Percentiles rank a stretch among this genome's conserved stretches.
Evolutionary conservation across 2,888 invertebrate species (phyloP).

Genomic region (Lasius platythorax): DNA sequence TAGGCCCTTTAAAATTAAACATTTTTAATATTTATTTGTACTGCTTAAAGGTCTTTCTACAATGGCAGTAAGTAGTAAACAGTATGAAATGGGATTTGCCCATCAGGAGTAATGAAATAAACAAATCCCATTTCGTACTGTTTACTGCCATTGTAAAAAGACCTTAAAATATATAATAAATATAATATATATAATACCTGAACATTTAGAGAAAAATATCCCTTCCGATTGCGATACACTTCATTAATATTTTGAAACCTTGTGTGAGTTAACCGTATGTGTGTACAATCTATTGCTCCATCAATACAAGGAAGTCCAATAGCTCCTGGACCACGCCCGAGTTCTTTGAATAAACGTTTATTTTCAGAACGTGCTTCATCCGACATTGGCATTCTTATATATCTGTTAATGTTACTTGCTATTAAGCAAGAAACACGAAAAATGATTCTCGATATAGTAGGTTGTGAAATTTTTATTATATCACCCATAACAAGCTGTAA

Average conservation of each 20-base stretch:
- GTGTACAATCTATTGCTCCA: constrained; percentile 4
- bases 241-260: constrained; percentile 13
- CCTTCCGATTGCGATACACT: not conserved
- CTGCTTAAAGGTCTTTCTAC: too few relatives aligned
- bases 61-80: too few relatives aligned
- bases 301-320: not conserved
- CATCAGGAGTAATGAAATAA: too few relatives aligned
- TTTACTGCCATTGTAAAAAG: not conserved
- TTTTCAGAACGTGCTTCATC: not conserved
- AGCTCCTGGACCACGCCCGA: not conserved
- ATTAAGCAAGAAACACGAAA: too few relatives aligned
- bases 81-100: too few relatives aligned
- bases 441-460: too few relatives aligned
- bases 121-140: not conserved
- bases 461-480: too few relatives aligned
- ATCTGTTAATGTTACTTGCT: too few relatives aligned
- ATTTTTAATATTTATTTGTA: too few relatives aligned
- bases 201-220: not conserved
- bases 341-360: not conserved
- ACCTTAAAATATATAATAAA: too few relatives aligned
- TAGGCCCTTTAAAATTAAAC: too few relatives aligned
- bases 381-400: not conserved
- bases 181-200: not conserved
- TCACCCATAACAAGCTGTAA: too few relatives aligned
- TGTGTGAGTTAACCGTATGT: not conserved